A percentile compares a stretch with the other conserved stretches of the same genome.
These are phyloP conservation scores for Slavum lentiscoides DNA, from an alignment of 2,888 invertebrate species.

Conservation along the genomic window DNA sequence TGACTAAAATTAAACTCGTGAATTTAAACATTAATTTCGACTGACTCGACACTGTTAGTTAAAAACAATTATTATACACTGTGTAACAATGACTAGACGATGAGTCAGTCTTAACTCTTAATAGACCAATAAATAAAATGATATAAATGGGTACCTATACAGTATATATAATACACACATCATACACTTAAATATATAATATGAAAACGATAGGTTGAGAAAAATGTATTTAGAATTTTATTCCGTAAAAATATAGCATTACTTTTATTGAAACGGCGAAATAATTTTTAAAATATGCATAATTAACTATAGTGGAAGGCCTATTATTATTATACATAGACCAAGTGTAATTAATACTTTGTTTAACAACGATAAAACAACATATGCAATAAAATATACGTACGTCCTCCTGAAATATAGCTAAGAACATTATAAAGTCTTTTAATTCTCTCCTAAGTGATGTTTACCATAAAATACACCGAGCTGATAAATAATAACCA, in stretches of 20 bases:
- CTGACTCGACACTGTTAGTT: constrained; percentile 6
- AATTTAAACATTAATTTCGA: constrained; percentile 14
- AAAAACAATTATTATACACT: not conserved
- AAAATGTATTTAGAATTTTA: not conserved
- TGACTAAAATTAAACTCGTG: not conserved
- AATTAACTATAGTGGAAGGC: not conserved
- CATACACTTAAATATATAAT: not conserved
- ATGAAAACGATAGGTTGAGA: not conserved
- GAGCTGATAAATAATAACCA: not conserved
- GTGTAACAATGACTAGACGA: not conserved
- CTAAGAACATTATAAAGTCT: not conserved
- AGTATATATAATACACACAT: no score
- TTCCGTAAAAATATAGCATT: not conserved
- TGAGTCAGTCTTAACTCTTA: not conserved
- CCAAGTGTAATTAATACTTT: not conserved
- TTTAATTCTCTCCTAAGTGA: not conserved
- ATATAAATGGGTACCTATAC: not conserved
- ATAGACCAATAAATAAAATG: constrained; percentile 8
- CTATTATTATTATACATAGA: not conserved
- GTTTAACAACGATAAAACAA: constrained; percentile 1
- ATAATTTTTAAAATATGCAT: not conserved
- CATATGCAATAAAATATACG: not conserved
- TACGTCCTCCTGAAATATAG: not conserved
- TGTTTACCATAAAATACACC: not conserved
- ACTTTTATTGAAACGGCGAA: not conserved